Conservation (phyloP, 2,797 vertebrate genomes). For the Protonibea diacanthus region DNA sequence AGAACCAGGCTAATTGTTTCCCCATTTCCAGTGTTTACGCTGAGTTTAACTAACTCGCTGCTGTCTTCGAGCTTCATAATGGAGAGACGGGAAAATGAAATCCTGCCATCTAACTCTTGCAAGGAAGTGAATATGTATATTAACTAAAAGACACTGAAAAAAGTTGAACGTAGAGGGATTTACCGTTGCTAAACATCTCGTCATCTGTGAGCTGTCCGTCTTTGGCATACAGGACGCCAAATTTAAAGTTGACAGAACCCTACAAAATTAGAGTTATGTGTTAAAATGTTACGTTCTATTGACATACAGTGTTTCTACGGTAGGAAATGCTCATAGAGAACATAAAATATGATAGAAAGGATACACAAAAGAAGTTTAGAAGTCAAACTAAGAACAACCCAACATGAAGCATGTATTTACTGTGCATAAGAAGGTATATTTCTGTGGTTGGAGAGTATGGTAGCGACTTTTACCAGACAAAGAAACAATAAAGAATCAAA, state of each 20-base stretch:
- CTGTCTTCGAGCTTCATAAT: not conserved
- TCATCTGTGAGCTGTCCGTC: conserved; percentile 99
- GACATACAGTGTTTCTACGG: not conserved
- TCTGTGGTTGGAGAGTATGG: not conserved
- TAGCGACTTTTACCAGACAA: not conserved
- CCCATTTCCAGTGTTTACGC: not conserved
- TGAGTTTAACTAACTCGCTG: not conserved
- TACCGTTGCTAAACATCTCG: conserved; percentile 99
- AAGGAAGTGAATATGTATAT: not conserved
- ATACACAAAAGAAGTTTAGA: not conserved
- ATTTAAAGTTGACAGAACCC: conserved; percentile 99
- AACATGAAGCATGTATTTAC: conserved; percentile 1
- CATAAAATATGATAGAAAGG: not conserved
- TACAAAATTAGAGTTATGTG: conserved; percentile 62
- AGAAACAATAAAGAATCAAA: not conserved
- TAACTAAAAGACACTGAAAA: too few relatives aligned
- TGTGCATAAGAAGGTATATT: not conserved
- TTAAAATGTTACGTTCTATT: conserved; percentile 11
- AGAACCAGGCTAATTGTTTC: not conserved
- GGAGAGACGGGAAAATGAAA: not conserved
- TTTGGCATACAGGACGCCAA: conserved; percentile 97
- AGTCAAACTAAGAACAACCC: not conserved
- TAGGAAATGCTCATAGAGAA: not conserved
- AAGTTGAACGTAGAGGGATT: conserved; percentile 51
- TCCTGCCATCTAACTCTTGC: not conserved